phyloP scores from a whole-genome alignment of 2,113 vertebrate genomes.

The Melanotaenia duboulayi region DNA sequence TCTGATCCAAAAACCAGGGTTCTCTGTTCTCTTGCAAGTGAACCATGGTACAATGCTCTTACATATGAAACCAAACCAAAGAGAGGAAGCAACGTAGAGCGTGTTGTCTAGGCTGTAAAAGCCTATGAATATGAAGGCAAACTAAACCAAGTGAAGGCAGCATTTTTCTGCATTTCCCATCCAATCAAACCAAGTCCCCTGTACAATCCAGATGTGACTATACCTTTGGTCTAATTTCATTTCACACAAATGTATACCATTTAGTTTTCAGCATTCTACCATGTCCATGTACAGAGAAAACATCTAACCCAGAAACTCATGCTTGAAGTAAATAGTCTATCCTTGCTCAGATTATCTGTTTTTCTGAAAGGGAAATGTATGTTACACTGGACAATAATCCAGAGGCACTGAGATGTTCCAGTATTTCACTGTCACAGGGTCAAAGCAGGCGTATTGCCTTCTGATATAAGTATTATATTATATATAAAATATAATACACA shows the following conservation, averaged over 20 bases:
- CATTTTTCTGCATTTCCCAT: too few relatives aligned
- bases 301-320: constrained; percentile 16
- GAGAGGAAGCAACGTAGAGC: too few relatives aligned
- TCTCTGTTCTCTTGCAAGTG: too few relatives aligned
- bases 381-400: neutral
- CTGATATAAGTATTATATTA: neutral
- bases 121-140: too few relatives aligned
- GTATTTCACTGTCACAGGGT: neutral
- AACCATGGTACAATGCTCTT: too few relatives aligned
- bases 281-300: neutral
- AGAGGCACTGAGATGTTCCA: neutral
- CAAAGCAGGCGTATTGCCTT: neutral
- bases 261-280: constrained; percentile 5
- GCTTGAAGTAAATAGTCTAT: constrained; percentile 29
- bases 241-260: neutral
- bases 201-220: too few relatives aligned
- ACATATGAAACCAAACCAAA: too few relatives aligned
- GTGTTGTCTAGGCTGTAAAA: too few relatives aligned
- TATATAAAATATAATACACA: too few relatives aligned
- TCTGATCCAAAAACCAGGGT: too few relatives aligned
- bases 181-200: too few relatives aligned
- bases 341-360: constrained; percentile 5
- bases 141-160: too few relatives aligned
- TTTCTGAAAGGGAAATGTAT: constrained; percentile 1
- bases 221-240: neutral